These are phyloP conservation scores for Epizoanthus fatuus DNA, from an alignment of 92 coral and sea anemone genomes.

Conservation along the genomic window DNA sequence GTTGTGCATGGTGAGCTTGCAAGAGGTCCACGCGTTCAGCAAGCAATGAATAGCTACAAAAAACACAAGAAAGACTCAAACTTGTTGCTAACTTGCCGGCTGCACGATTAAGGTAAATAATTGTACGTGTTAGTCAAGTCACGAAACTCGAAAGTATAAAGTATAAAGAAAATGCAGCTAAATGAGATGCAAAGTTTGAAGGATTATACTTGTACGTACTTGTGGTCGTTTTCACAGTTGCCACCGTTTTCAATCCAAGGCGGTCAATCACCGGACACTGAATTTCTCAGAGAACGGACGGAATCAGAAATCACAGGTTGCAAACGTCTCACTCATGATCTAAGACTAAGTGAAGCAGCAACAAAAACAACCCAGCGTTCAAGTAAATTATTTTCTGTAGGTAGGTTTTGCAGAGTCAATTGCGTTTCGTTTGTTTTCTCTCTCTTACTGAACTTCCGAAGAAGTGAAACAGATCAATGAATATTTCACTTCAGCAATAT, in stretches of 20 bases:
- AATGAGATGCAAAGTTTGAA: not conserved
- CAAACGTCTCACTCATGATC: too few relatives aligned
- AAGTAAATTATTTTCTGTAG: not conserved
- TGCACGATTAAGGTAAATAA: constrained; percentile 8
- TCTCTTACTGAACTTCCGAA: not conserved
- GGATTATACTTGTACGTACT: not conserved
- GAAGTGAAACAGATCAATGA: constrained; percentile 7
- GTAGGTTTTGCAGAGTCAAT: not conserved
- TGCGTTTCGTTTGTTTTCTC: not conserved
- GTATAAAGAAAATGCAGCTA: not conserved
- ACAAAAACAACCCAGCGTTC: too few relatives aligned
- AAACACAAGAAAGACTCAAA: constrained; percentile 6
- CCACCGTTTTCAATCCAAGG: too few relatives aligned
- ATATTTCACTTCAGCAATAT: constrained; percentile 25
- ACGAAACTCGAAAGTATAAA: not conserved
- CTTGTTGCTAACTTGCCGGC: not conserved
- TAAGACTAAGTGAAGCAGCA: too few relatives aligned
- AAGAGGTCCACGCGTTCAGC: not conserved
- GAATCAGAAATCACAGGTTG: too few relatives aligned
- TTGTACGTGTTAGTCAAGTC: not conserved
- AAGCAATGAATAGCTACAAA: constrained; percentile 4
- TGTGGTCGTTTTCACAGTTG: too few relatives aligned
- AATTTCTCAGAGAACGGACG: too few relatives aligned
- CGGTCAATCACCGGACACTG: too few relatives aligned
- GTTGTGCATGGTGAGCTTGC: constrained; percentile 21